phyloP scores from a whole-genome alignment of 2,888 invertebrate species.

The Dromius quadrimaculatus region DNA sequence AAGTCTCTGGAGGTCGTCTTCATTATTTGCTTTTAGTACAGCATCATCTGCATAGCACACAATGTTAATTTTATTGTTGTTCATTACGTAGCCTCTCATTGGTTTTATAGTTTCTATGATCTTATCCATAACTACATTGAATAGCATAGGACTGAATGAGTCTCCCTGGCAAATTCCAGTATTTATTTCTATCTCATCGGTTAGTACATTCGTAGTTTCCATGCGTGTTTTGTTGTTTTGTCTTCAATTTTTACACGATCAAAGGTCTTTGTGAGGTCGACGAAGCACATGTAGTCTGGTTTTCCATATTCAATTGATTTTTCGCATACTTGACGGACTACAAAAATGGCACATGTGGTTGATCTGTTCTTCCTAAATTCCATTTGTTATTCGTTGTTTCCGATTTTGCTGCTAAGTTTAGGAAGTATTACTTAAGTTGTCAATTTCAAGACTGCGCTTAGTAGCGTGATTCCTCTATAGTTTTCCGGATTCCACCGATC shows the following conservation, averaged over 20 bases:
- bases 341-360: too few species aligned
- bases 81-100: not conserved
- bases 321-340: too few species aligned
- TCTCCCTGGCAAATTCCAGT: constrained; percentile 8
- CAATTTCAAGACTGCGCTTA: too few species aligned
- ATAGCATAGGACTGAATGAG: constrained; percentile 23
- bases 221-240: not conserved
- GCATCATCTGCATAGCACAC: not conserved
- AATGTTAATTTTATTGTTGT: not conserved
- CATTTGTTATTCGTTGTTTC: too few species aligned
- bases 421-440: too few species aligned
- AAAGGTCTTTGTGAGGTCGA: constrained; percentile 27
- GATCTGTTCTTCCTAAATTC: too few species aligned
- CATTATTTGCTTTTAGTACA: not conserved
- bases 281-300: too few species aligned
- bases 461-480: too few species aligned
- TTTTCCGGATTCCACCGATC: too few species aligned
- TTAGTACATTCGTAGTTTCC: not conserved
- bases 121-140: constrained; percentile 29
- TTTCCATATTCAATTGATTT: too few species aligned
- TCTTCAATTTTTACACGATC: constrained; percentile 23
- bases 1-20: not conserved
- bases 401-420: too few species aligned
- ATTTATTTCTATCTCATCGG: constrained; percentile 6
- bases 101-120: not conserved